Evolutionary conservation across 2,797 vertebrate genomes (phyloP), one percentile per base, ranked within the genome.

Genomic region (Streptopelia turtur): DNA sequence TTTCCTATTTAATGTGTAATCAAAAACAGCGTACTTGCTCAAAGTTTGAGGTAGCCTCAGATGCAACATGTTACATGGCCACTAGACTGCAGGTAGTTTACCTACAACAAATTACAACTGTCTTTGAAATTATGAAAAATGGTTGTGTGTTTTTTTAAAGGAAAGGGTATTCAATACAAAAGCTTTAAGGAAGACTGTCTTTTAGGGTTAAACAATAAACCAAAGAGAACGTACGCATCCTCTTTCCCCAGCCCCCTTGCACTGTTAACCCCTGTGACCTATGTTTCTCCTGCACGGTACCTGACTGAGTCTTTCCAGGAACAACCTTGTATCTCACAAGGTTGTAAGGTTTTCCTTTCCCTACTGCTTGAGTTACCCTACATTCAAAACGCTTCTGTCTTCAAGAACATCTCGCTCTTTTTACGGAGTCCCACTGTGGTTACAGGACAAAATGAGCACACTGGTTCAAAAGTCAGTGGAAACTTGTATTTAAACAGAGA

Each of bases 141-240:
- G 0, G 8, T 21, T 68, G n/a, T 45, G 5, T 30, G 4, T 10
- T 63, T 85, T 83, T 78, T 60, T 45, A 68, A 92, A 64, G n/a
- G 47, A 83, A 94, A 66, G 1, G 47, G 17, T 33, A 88, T 16
- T 75, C 71, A 60, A 64, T 53, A 49, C 1, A 90, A 83, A 86
- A 45, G 28, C 17, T 53, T 78, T 31, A 88, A 57, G 2, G 1
- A 64, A 66, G 25, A 35, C 25, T n/a, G 22, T 0, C 0, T 9
- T 63, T 91, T 66, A 86, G 43, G 53, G 39, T 27, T 66, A 37
- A 80, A 81, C n/a, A 81, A 28, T 1, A 6, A 93, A 80, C 31
- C 28, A 60, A 37, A 47, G 47, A 56, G 56, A 85, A 85, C 4
- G 35, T 23, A 39, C 7, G 31, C 18, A 43, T 22, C 28, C 10